Evolutionary conservation across 2,888 invertebrate genomes (phyloP), one percentile per base, ranked within the genome.

Genomic region (Sphecodes monilicornis): DNA sequence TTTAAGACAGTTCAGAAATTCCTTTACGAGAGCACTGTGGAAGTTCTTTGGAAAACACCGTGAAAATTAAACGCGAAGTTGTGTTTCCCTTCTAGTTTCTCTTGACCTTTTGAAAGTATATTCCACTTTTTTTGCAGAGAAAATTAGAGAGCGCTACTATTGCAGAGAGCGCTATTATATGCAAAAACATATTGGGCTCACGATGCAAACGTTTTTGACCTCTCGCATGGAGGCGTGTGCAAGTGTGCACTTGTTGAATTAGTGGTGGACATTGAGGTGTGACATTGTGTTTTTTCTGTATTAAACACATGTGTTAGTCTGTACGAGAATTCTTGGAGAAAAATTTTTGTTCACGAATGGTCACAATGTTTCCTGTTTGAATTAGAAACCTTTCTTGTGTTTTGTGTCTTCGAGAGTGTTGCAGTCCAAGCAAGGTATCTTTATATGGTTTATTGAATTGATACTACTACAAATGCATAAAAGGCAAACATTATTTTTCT

Each of bases 1-100:
- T 68, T 68, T 68, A 32, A 64, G 64, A 64, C 64, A 78, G 46
- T 50, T 69, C 39, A 60, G 74, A 82, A 82, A 73, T 84, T 82
- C 41, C 1, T 57, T 32, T 29, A 29, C n/a, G 54, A 81, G 73
- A 26, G 46, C 75, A 22, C 66, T 57, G 57, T 36, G 46, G 41
- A 76, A 82, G 83, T 76, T 83, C 71, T 41, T 57, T 18, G 13
- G 36, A 13, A 57, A 82, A 76, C 66, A 54, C 41, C 64, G 82
- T 73, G 75, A 54, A 82, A 82, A 82, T 76, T 71, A 66, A 71
- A 82, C 36, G 54, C 66, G 11, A n/a, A 57, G 18, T 64, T 26
- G 54, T 29, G n/a, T 29, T 64, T 22, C 41, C 66, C 54, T 54
- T 76, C 70, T 43, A 16, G 68, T 39, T 39, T 1, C 11, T 10